A percentile compares a stretch with the other conserved stretches of the same genome.
phyloP scores from a whole-genome alignment of 2,888 invertebrate species.

The Sialis fuliginosa region DNA sequence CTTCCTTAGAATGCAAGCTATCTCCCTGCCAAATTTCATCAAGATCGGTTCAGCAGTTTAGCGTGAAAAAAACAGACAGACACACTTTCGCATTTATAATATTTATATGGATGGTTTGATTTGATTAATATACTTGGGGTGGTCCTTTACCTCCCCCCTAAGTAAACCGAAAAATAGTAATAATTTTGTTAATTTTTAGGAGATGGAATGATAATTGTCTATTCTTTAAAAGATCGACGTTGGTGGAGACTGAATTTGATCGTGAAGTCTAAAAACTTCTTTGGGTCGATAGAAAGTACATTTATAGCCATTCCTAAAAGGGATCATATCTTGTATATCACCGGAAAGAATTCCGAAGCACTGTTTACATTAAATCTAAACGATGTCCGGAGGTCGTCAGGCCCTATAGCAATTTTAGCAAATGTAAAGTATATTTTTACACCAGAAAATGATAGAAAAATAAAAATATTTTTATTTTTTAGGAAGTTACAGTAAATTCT shows the following conservation, averaged over 20 bases:
- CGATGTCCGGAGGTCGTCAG: slow-evolving; percentile 9
- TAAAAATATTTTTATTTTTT: slow-evolving; percentile 5
- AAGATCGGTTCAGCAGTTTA: too few species aligned
- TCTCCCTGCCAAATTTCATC: too few species aligned
- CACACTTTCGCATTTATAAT: too few species aligned
- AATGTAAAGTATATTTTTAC: not conserved
- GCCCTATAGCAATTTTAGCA: slow-evolving; percentile 7
- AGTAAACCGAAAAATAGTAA: too few species aligned
- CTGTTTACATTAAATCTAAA: slow-evolving; percentile 20
- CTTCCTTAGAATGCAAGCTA: too few species aligned
- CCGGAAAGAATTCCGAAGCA: slow-evolving; percentile 15
- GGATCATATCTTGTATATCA: slow-evolving; percentile 19
- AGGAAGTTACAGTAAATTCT: slow-evolving; percentile 6
- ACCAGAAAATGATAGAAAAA: not conserved
- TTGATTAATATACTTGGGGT: too few species aligned
- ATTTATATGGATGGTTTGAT: too few species aligned
- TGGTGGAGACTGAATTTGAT: slow-evolving; percentile 20
- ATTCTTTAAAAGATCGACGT: slow-evolving; percentile 16
- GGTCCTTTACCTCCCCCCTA: too few species aligned
- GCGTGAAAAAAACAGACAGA: too few species aligned
- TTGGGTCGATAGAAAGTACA: slow-evolving; percentile 15
- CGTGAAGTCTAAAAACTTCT: slow-evolving; percentile 3
- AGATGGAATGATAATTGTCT: slow-evolving; percentile 15
- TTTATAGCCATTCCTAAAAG: slow-evolving; percentile 21
- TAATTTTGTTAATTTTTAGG: not conserved